Base-by-base conservation (phyloP, 2,113 vertebrate species). In the Dasyornis broadbenti region DNA sequence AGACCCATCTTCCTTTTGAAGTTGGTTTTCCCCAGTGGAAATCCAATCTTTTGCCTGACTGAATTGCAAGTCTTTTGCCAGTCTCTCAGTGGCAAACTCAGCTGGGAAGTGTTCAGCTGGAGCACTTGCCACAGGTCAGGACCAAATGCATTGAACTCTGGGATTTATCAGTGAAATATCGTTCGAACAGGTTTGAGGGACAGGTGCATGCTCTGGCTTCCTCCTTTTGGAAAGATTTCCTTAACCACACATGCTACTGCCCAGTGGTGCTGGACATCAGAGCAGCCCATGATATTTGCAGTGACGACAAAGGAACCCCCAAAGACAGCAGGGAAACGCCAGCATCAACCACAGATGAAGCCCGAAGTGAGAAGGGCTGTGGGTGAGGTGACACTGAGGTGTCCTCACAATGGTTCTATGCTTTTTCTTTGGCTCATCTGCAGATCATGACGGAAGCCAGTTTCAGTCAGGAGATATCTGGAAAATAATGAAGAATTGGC, bases 241-340 rank as follows among this genome's bases (percentile, higher is more conserved):
- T 78, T 82, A 69, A 39, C 11, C 22, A 35, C 0, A 0, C 1
- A 0, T n/a, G n/a, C 14, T 59, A 27, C 13, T 69, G 11, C 22
- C 44, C 21, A 15, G 50, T 50, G 68, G 13, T 66, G 27, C 45
- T 82, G 80, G 56, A 37, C 30, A n/a, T 57, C 50, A 50, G 15
- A 87, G 27, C n/a, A 86, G 20, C 21, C 52, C 30, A 13, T 11
- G 50, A 18, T 50, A 45, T 53, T 68, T 75, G 31, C 64, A 64
- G 44, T 54, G 35, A 27, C 20, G 13, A 47, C 49, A 82, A 77
- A 71, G 14, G n/a, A 90, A 30, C 21, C 6, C 30, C 12, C 39
- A 42, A 42, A 64, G 33, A 10, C 10, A 66, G 7, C 14, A 59
- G 42, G 7, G 30, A 30, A 79, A 79, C 37, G 77, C 66, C 37